Conservation (phyloP, 2,797 vertebrate species). For the Neosilurus mollespiculum region DNA sequence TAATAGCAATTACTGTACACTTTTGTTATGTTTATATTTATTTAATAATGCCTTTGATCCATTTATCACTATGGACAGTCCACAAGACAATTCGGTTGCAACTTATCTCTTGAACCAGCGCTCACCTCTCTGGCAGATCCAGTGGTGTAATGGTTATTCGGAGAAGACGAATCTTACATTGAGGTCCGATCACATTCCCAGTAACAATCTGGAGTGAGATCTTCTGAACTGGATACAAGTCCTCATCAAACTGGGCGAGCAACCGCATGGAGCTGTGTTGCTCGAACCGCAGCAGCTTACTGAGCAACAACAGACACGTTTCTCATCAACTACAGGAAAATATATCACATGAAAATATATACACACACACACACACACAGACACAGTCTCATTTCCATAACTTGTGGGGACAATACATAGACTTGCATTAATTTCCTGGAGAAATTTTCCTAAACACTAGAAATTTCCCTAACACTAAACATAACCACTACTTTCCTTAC, state of each 20-base stretch:
- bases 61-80: not conserved
- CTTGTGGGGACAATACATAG: no score
- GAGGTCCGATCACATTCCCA: slow-evolving; percentile 76
- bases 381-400: no score
- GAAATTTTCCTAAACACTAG: no score
- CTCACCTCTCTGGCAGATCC: slow-evolving; percentile 69
- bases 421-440: no score
- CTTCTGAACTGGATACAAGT: slow-evolving; percentile 73
- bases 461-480: no score
- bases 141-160: slow-evolving; percentile 69
- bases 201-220: slow-evolving; percentile 74
- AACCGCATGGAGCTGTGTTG: slow-evolving; percentile 76
- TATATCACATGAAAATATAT: not conserved
- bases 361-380: no score
- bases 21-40: no score
- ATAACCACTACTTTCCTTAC: no score
- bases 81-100: not conserved
- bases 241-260: slow-evolving; percentile 77
- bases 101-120: no score
- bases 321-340: not conserved
- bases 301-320: slow-evolving; percentile 42
- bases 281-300: slow-evolving; percentile 72
- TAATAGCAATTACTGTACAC: no score
- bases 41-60: no score
- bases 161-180: slow-evolving; percentile 76